Evolutionary conservation across 2,113 vertebrate genomes (phyloP).

Genomic region (Mesoclemmys tuberculata): DNA sequence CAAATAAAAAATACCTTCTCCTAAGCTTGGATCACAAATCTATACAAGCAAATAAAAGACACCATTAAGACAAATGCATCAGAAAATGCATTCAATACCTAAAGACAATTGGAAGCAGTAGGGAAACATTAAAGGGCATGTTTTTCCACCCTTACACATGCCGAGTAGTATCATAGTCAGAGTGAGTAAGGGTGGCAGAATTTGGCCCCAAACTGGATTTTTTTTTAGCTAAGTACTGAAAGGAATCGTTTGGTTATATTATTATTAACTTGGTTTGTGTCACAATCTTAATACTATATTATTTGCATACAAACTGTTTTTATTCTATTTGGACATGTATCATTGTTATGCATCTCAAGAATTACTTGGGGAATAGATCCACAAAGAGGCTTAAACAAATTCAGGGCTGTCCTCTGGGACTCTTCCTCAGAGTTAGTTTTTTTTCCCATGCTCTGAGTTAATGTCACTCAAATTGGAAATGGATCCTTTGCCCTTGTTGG

Average conservation of each 20-base stretch:
- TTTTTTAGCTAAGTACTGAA: background rate
- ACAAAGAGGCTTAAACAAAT: background rate
- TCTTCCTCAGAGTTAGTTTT: background rate
- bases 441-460: background rate
- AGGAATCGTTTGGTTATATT: background rate
- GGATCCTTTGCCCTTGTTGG: background rate
- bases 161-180: background rate
- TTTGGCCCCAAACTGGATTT: background rate
- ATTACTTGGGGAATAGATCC: background rate
- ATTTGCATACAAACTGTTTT: background rate
- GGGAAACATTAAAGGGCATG: background rate
- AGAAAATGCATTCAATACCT: background rate
- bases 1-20: background rate
- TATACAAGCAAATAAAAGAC: background rate
- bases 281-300: background rate
- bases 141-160: background rate
- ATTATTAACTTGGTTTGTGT: background rate
- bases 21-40: background rate
- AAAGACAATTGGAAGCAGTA: background rate
- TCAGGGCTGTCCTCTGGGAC: background rate
- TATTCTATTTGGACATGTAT: background rate
- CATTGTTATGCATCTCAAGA: background rate
- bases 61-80: background rate
- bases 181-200: background rate
- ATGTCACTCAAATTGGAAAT: background rate